Base-by-base conservation (phyloP, 2,888 invertebrate genomes). In the Oegoconia quadripuncta region DNA sequence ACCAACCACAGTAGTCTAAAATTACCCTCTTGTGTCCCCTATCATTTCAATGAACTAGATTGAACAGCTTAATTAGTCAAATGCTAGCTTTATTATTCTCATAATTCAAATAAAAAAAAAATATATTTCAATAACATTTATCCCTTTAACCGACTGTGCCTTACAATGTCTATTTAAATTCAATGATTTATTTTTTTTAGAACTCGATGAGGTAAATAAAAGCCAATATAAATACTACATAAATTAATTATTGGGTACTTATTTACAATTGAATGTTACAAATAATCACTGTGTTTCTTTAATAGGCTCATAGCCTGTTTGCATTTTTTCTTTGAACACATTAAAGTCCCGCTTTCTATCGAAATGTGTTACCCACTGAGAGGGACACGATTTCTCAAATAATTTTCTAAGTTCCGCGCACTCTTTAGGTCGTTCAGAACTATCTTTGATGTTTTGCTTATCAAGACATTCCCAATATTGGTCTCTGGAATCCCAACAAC, bases 331-430 rank as follows among this genome's bases (percentile, higher is more conserved):
- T 86, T 97, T 96, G 78, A 95, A 97, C 64, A 94, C 90, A 63
- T 96, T 89, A 78, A 95, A 97, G 57, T 93, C 94, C 64, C 96
- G 88, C 79, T 95, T 96, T 59, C 96, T 91, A 84, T 97, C 97
- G 76, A 98, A 98, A 83, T 98, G 97, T 70, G 95, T 94, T 29
- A 97, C 96, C 98, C 97, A 96, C 73, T 94, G 94, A 1, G 90
- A 74, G 1, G 95, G 94, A 67, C 96, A 97, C 15, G 91, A 91
- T 44, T 89, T 89, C 84, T 95, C 95, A 70, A 93, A 96, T 34
- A 91, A 52, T 79, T 92, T 90, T 50, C 95, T 91, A 53, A 94
- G 78, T 59, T 92, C 89, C 45, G 81, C 74, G 75, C 97, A 97
- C 44, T 78, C 84, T 55, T 83, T 87, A 6, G 83, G 84, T 49